These are phyloP conservation scores for Eupithecia centaureata DNA, from an alignment of 2,888 invertebrate genomes.

Conservation along the genomic window DNA sequence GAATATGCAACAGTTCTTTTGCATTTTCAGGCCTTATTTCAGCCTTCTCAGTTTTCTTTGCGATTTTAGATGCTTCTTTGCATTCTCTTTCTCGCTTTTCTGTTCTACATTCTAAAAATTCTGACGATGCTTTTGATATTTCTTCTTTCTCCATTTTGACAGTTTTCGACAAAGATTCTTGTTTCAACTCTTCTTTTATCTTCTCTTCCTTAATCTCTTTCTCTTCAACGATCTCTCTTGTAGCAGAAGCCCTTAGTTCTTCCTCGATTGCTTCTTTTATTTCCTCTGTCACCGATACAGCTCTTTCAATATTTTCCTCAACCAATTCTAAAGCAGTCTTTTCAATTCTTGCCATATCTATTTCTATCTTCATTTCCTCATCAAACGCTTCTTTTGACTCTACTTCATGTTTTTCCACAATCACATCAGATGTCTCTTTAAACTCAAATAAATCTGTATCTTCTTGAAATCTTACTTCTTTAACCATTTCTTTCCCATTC, in stretches of 20 bases:
- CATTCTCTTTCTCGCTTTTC: background rate
- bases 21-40: slow-evolving; percentile 10
- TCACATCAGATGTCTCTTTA: slow-evolving; percentile 29
- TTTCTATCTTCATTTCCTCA: slow-evolving; percentile 55
- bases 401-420: slow-evolving; percentile 37
- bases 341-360: slow-evolving; percentile 65
- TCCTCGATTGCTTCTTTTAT: slow-evolving; percentile 65
- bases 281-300: slow-evolving; percentile 65
- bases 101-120: background rate
- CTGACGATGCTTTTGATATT: background rate
- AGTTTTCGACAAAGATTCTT: background rate
- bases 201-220: background rate
- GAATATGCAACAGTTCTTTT: slow-evolving; percentile 25
- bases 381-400: slow-evolving; percentile 47
- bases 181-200: background rate
- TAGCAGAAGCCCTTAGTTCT: slow-evolving; percentile 45
- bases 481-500: slow-evolving; percentile 8
- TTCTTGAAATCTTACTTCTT: slow-evolving; percentile 10
- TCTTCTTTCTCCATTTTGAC: background rate
- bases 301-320: slow-evolving; percentile 68
- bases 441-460: slow-evolving; percentile 26
- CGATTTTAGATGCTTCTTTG: slow-evolving; percentile 3
- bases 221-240: slow-evolving; percentile 28
- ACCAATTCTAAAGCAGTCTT: slow-evolving; percentile 64
- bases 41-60: slow-evolving; percentile 22